Evolutionary conservation across 2,888 invertebrate genomes (phyloP).

Genomic region (Phengaris arion): DNA sequence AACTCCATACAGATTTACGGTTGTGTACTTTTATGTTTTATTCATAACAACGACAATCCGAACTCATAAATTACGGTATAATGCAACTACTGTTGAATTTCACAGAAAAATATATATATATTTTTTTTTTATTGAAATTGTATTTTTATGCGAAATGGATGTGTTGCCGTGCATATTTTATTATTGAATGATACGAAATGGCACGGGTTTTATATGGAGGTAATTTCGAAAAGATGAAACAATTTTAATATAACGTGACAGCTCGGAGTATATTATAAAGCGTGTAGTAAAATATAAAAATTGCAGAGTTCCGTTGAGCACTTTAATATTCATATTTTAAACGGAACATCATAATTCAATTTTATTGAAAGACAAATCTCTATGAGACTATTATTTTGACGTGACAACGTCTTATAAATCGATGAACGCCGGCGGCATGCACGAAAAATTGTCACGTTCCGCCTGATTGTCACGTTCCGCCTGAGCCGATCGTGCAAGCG

Average conservation of each 20-base stretch:
- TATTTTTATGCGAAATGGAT: slow-evolving; percentile 20
- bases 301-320: too few relatives aligned
- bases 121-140: slow-evolving; percentile 2
- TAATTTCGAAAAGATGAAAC: neutral
- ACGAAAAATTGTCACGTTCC: too few relatives aligned
- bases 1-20: slow-evolving; percentile 16
- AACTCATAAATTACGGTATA: slow-evolving; percentile 24
- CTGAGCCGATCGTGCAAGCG: too few relatives aligned
- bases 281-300: neutral
- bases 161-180: slow-evolving; percentile 17
- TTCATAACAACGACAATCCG: slow-evolving; percentile 28
- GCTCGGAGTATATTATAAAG: neutral
- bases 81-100: slow-evolving; percentile 28
- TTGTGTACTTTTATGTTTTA: slow-evolving; percentile 28
- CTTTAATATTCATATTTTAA: too few relatives aligned
- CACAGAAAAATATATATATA: slow-evolving; percentile 1
- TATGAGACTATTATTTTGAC: too few relatives aligned
- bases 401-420: too few relatives aligned
- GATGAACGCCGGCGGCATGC: too few relatives aligned
- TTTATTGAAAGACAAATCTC: too few relatives aligned
- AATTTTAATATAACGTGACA: neutral
- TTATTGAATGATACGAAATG: slow-evolving; percentile 19
- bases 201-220: neutral
- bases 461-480: too few relatives aligned
- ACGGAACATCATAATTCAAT: too few relatives aligned